Evolutionary conservation across 2,888 invertebrate species (phyloP), one percentile per base, ranked within the genome.

Genomic region (Acholoe squamosa): DNA sequence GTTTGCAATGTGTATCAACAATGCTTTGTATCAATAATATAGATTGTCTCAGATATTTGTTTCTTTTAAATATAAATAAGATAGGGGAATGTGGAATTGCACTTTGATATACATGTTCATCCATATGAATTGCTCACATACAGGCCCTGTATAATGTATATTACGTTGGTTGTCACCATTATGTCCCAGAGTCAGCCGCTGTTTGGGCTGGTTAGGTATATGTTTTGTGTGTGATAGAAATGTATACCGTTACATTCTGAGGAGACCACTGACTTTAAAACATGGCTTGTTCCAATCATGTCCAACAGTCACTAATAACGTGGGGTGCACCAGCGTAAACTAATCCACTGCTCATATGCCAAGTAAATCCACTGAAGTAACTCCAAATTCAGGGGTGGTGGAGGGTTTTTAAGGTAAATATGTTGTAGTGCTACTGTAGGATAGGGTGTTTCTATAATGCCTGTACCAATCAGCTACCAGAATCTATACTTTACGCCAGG

Each of bases 41-140:
- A 71, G 71, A 71, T n/a, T 71, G 28, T 71, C 25, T 71, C 71
- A 28, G 12, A 25, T 71, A 43, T 43, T 43, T 43, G 5, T 71
- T 71, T 71, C 71, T 25, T 71, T 71, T 71, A 71, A 28, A 71
- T 71, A 71, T 71, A n/a, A n/a, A 22, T 71, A 71, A 61, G 19
- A 61, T 71, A 71, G 71, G 71, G 71, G 71, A 71, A 7, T 71
- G 28, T 71, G 71, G 71, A 71, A 28, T 71, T 25, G 25, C 71
- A 71, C 71, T 71, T 71, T 28, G 71, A 71, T 71, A 71, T 71
- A 71, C 71, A 71, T 71, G 71, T 71, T 71, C 71, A 71, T 71
- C 19, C 71, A 71, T 71, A 71, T 71, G 25, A 71, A 71, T 71
- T 71, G 71, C 71, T 71, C 71, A 71, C 71, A 28, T 5, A 0